phyloP scores from a whole-genome alignment of 2,113 vertebrate genomes.

The Loxodonta africana region DNA sequence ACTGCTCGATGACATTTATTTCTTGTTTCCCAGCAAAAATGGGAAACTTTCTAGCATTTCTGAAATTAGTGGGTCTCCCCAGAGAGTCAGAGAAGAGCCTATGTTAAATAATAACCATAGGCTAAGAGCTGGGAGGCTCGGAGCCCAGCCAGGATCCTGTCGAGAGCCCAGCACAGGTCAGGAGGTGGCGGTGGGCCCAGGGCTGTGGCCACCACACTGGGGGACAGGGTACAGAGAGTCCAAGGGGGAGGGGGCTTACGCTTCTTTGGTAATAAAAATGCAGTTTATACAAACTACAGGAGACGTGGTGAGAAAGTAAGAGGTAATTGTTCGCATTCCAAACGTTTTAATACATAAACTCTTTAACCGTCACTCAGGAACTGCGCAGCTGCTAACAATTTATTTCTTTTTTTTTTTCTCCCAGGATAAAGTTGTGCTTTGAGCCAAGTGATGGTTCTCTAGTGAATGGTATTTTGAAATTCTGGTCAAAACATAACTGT shows the following conservation, averaged over 20 bases:
- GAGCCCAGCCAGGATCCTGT: constrained; percentile 5
- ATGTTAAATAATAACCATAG: constrained; percentile 65
- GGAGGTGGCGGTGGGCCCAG: constrained; percentile 60
- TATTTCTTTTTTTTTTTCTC: constrained; percentile 77
- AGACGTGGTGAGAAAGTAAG: constrained; percentile 92
- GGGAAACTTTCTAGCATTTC: constrained; percentile 31
- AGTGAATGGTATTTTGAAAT: constrained; percentile 88
- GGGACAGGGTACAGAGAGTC: not conserved
- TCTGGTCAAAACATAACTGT: constrained; percentile 86
- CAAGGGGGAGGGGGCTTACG: constrained; percentile 25
- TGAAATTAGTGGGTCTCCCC: constrained; percentile 49
- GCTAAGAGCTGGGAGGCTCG: constrained; percentile 44
- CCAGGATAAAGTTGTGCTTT: constrained; percentile 94
- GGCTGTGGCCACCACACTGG: not conserved
- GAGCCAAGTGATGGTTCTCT: constrained; percentile 93
- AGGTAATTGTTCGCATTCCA: constrained; percentile 96
- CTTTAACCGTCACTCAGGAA: constrained; percentile 91
- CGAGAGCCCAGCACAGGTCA: constrained; percentile 74
- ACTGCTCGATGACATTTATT: constrained; percentile 64
- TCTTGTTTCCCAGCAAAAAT: constrained; percentile 37
- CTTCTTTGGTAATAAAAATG: constrained; percentile 88
- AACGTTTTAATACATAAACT: constrained; percentile 95
- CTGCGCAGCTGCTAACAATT: constrained; percentile 96
- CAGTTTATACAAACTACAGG: constrained; percentile 91
- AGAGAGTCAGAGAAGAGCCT: constrained; percentile 38